phyloP scores from a whole-genome alignment of 2,113 vertebrate species.

The Agapornis roseicollis region DNA sequence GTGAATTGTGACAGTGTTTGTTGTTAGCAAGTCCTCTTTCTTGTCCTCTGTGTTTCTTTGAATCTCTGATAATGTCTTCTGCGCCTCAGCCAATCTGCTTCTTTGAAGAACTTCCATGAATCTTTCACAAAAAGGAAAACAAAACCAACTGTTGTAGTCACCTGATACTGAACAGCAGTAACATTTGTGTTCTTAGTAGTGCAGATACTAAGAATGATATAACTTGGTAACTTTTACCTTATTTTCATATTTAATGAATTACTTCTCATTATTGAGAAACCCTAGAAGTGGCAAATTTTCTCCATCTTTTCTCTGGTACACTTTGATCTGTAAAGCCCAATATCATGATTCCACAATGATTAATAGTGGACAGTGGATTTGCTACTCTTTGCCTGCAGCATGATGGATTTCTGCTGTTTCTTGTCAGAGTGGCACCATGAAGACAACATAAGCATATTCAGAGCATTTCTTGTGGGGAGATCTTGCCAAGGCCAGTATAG shows the following conservation, averaged over 20 bases:
- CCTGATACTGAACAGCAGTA: neutral
- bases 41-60: neutral
- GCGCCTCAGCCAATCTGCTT: neutral
- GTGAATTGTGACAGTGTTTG: neutral
- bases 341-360: neutral
- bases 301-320: neutral
- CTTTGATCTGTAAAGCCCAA: neutral
- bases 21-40: neutral
- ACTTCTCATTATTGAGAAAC: neutral
- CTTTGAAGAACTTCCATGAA: neutral
- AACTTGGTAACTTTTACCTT: neutral
- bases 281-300: neutral
- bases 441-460: neutral
- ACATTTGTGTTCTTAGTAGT: neutral
- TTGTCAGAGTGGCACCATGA: neutral
- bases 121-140: neutral
- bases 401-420: neutral
- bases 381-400: neutral
- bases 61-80: neutral
- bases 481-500: neutral
- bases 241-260: neutral
- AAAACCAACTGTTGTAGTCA: neutral
- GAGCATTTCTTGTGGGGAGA: neutral
- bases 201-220: neutral
- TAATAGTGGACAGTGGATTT: neutral